Base-by-base conservation (phyloP, 2,888 invertebrate genomes). In the Epicampocera succincta region DNA sequence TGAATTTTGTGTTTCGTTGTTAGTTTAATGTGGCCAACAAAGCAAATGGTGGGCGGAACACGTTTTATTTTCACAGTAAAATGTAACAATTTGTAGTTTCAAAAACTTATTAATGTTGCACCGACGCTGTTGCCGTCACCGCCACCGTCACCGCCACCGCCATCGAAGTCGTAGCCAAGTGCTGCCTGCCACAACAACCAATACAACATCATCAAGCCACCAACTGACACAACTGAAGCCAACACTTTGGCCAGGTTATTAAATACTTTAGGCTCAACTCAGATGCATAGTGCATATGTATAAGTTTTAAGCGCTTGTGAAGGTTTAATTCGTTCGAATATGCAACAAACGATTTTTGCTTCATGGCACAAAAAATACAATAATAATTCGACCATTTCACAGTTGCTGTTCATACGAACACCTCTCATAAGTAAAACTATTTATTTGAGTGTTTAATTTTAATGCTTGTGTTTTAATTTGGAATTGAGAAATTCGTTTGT, bases 51-150 rank as follows among this genome's bases (percentile, higher is more conserved):
- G 82, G 82, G 82, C 74, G 82, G 40, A 61, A 15, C 74, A 77
- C 60, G 71, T 71, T 82, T 78, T 74, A 78, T 74, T 75, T 82
- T 74, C 71, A 74, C 82, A 75, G 65, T 71, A 78, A 82, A 88
- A 87, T 89, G 88, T 89, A 88, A 89, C 88, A 89, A 89, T 88
- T 89, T 89, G 89, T 89, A 86, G 88, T 84, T 86, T 86, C 84
- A 52, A 86, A 76, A 87, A 87, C 88, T 88, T 88, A 88, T 88
- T 88, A 86, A 86, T 86, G 81, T 78, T 66, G 66, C 76, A 61
- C 21, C 72, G 74, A 71, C 80, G 61, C 65, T 46, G 86, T 85
- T 84, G 85, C 84, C 83, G 80, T 56, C 66, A 74, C 33, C 48
- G 65, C 54, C 85, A 85, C 85, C 85, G 83, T 84, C 85, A 44